Conservation (phyloP, 2,888 invertebrate species). For the Phasia obesa region DNA sequence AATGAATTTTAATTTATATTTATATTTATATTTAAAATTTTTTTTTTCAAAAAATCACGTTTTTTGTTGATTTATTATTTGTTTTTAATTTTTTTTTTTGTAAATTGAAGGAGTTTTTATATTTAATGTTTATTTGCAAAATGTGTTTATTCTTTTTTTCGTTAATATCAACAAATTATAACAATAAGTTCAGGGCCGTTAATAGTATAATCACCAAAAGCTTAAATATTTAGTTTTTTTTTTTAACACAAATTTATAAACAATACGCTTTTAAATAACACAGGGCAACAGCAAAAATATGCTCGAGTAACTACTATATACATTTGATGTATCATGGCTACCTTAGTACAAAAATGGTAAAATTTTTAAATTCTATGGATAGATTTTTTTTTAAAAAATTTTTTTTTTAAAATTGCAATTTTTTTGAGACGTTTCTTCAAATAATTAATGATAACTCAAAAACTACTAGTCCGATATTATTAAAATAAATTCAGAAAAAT, state of each 20-base stretch:
- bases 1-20: too few relatives aligned
- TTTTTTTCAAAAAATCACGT: conserved; percentile 40
- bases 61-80: conserved; percentile 27
- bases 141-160: conserved; percentile 3
- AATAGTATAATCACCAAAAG: conserved; percentile 12
- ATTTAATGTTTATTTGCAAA: conserved; percentile 6
- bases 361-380: too few relatives aligned
- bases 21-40: neutral
- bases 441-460: too few relatives aligned
- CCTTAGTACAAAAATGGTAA: too few relatives aligned
- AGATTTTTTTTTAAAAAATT: too few relatives aligned
- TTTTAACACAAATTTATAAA: conserved; percentile 28
- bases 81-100: neutral
- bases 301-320: too few relatives aligned
- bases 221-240: conserved; percentile 4
- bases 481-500: too few relatives aligned
- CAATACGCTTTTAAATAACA: conserved; percentile 34
- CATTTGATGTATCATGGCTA: too few relatives aligned
- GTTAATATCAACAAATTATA: conserved; percentile 46
- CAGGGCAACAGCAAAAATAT: too few relatives aligned
- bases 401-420: too few relatives aligned
- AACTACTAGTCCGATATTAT: too few relatives aligned
- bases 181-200: conserved; percentile 52
- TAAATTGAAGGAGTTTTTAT: neutral
- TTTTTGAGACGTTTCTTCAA: too few relatives aligned